Conservation (phyloP, 2,113 vertebrate genomes). For the Osmerus mordax region DNA sequence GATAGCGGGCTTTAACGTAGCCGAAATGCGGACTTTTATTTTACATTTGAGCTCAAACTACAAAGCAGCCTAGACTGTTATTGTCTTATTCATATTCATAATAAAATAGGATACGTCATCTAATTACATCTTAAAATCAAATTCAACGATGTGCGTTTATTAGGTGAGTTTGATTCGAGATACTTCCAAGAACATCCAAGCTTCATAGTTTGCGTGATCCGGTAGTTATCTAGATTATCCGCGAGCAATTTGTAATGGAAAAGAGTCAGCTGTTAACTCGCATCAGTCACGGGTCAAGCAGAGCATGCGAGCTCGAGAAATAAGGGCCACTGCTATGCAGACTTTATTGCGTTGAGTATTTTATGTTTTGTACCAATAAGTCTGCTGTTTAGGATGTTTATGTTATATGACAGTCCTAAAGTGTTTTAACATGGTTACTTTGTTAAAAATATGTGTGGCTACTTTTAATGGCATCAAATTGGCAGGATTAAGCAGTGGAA, state of each 20-base stretch:
- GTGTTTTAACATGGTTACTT: neutral
- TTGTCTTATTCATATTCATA: no score
- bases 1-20: neutral
- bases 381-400: neutral
- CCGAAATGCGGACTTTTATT: no score
- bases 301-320: slow-evolving; percentile 52
- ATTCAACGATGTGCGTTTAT: slow-evolving; percentile 3
- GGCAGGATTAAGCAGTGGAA: neutral
- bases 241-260: slow-evolving; percentile 68
- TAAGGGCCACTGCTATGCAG: slow-evolving; percentile 46
- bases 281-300: slow-evolving; percentile 71
- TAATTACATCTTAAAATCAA: neutral
- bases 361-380: neutral
- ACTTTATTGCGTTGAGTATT: neutral
- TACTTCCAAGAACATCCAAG: slow-evolving; percentile 12
- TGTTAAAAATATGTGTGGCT: neutral
- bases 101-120: no score
- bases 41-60: no score
- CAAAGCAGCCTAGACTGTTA: no score
- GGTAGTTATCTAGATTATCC: slow-evolving; percentile 66
- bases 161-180: neutral
- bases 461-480: neutral
- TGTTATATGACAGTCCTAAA: neutral
- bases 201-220: slow-evolving; percentile 63
- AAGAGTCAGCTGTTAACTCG: slow-evolving; percentile 70